Percentiles rank a stretch among this genome's conserved stretches.
phyloP scores from a whole-genome alignment of 2,888 invertebrate species.

The Gryllus longicercus region DNA sequence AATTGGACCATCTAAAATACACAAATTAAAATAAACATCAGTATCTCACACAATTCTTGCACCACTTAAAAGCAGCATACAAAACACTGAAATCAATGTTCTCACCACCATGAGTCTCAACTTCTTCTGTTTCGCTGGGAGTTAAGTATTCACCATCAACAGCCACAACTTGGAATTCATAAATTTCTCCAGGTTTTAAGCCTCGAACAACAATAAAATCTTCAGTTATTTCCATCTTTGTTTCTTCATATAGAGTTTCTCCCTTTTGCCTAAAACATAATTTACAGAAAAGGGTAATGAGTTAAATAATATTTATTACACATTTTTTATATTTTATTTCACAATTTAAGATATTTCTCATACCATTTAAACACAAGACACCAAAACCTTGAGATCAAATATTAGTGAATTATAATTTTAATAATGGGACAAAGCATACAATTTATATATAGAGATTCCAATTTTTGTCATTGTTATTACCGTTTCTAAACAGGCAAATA shows the following conservation, averaged over 20 bases:
- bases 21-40: neutral
- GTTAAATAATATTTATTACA: neutral
- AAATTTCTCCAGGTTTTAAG: slow-evolving; percentile 72
- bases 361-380: no score
- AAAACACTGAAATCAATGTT: neutral
- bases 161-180: slow-evolving; percentile 85
- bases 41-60: neutral
- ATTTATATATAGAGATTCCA: no score
- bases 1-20: slow-evolving; percentile 59
- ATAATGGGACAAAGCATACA: no score
- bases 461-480: no score
- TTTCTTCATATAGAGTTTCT: slow-evolving; percentile 63
- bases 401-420: no score
- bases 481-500: no score
- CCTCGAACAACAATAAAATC: slow-evolving; percentile 71
- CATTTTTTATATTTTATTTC: neutral
- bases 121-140: slow-evolving; percentile 67
- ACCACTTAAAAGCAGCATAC: neutral
- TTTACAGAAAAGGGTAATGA: neutral
- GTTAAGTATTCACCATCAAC: slow-evolving; percentile 75
- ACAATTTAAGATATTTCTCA: no score
- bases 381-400: no score
- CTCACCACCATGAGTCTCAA: slow-evolving; percentile 60
- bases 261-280: slow-evolving; percentile 58
- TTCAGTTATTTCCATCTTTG: slow-evolving; percentile 66